Base-by-base conservation (phyloP, 2,113 vertebrate species). In the Platysteira castanea region DNA sequence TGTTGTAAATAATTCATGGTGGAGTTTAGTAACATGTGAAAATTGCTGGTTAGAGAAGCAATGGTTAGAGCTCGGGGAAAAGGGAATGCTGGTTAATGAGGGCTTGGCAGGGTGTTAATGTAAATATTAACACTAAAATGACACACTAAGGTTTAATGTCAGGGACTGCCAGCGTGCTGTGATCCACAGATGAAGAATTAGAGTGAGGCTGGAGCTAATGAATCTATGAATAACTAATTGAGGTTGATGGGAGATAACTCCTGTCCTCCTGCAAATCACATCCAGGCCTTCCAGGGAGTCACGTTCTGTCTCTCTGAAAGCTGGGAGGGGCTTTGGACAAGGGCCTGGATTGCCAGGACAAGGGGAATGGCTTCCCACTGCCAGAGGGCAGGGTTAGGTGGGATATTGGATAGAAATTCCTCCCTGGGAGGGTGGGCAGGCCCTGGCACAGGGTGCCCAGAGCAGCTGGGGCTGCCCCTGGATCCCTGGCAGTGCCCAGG, bases 1-100 rank as follows among this genome's bases (percentile, higher is more conserved):
- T 22, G 12, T 6, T 50, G 71, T 95, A 80, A 96, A 94, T 97
- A 93, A 94, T 93, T 94, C 67, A 87, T 68, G 59, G 0, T 44
- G 41, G 27, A 75, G 44, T 78, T 87, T 12, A 87, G 92, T 10
- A 87, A 52, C 81, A 23, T 17, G 37, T 2, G 35, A 19, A 39
- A 90, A 76, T 56, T 56, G 53, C 92, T 65, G 67, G 41, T 53
- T 60, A 2, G 33, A 46, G 54, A 19, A 42, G 88, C 49, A 6
- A 1, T 0, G 4, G 44, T 30, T 59, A 11, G 65, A 83, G 88
- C 90, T 69, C 28, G 24, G 85, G 68, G 92, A 56, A 63, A 59
- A 57, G 75, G 80, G 59, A 42, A 4, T 9, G n/a, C 12, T 70
- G 24, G 79, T 39, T 83, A 39, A 61, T 65, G 89, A 73, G 16